These are phyloP conservation scores for Eretmocerus hayati DNA, from an alignment of 2,888 invertebrate species.

Conservation along the genomic window DNA sequence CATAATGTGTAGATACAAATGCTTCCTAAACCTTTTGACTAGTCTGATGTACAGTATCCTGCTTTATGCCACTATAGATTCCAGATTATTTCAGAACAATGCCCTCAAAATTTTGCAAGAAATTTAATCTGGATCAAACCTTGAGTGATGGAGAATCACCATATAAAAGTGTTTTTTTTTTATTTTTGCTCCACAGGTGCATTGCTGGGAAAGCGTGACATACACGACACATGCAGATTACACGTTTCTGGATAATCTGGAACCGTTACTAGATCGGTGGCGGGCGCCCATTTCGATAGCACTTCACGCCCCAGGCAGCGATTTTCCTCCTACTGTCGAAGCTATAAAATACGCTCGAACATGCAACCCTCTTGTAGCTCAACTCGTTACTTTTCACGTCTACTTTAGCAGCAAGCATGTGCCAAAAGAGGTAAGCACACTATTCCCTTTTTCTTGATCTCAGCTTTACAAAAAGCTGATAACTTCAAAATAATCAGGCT, in stretches of 20 bases:
- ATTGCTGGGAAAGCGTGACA: slow-evolving; percentile 79
- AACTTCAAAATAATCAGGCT: too few relatives aligned
- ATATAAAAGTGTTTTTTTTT: too few relatives aligned
- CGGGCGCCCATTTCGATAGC: slow-evolving; percentile 81
- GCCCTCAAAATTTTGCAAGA: too few relatives aligned
- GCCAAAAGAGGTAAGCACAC: slow-evolving; percentile 56
- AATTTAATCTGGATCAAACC: too few relatives aligned
- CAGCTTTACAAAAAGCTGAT: too few relatives aligned
- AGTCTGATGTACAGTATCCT: too few relatives aligned
- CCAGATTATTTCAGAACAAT: too few relatives aligned
- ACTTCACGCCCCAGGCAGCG: slow-evolving; percentile 79
- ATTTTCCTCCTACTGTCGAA: slow-evolving; percentile 69
- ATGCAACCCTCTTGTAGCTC: slow-evolving; percentile 68
- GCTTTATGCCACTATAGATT: too few relatives aligned
- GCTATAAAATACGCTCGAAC: slow-evolving; percentile 75
- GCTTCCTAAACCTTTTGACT: too few relatives aligned
- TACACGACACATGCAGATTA: slow-evolving; percentile 90
- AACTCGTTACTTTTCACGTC: slow-evolving; percentile 80
- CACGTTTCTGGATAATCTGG: slow-evolving; percentile 84
- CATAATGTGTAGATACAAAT: too few relatives aligned
- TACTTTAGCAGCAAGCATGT: slow-evolving; percentile 83
- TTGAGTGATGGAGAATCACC: too few relatives aligned
- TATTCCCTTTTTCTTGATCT: neutral
- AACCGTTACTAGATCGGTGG: slow-evolving; percentile 79
- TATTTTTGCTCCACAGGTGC: too few relatives aligned